Percentiles rank a stretch among this genome's conserved stretches.
Conservation (phyloP, 2,113 vertebrate genomes). For the Apaloderma vittatum region DNA sequence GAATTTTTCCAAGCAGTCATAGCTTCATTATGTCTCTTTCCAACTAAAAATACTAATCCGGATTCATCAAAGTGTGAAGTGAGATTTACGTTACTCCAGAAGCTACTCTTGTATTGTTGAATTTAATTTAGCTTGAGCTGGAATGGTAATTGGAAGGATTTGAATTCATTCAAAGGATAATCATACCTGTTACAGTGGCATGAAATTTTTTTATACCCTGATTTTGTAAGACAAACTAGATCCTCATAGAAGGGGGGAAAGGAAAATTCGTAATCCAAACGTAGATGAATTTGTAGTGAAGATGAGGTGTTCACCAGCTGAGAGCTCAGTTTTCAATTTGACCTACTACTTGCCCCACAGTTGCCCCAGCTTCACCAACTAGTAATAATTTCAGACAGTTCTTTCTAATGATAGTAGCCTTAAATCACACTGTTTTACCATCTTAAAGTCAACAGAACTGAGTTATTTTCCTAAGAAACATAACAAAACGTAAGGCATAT, state of each 20-base stretch:
- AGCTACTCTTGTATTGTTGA: background rate
- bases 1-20: background rate
- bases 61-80: slow-evolving; percentile 4
- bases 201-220: background rate
- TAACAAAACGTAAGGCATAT: background rate
- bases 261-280: background rate
- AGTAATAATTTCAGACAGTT: background rate
- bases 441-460: background rate
- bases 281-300: background rate
- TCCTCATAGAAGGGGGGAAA: background rate
- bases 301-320: background rate
- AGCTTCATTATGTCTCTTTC: background rate
- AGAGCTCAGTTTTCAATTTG: background rate
- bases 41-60: background rate
- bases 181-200: background rate
- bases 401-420: background rate
- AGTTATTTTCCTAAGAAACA: background rate
- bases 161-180: background rate
- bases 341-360: background rate
- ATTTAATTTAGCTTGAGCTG: slow-evolving; percentile 30
- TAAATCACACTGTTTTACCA: background rate
- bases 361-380: background rate
- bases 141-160: slow-evolving; percentile 29
- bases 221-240: background rate
- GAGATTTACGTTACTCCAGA: background rate